Percentiles rank a stretch among this genome's conserved stretches.
Evolutionary conservation across 2,888 invertebrate genomes (phyloP).

Genomic region (Coelopa pilipes): DNA sequence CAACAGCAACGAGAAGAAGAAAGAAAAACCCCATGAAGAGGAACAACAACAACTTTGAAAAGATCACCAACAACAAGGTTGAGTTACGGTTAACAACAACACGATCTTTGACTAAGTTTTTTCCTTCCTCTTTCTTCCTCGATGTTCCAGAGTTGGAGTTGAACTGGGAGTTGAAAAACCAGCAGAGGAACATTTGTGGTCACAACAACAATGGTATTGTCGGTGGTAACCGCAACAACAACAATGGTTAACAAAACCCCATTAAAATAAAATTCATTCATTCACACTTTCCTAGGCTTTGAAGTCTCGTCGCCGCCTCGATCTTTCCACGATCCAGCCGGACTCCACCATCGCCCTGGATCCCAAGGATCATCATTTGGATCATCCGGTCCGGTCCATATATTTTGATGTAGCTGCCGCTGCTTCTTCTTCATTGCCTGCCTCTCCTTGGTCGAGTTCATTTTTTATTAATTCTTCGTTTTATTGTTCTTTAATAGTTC

Average conservation of each 20-base stretch:
- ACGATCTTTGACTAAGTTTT: slow-evolving; percentile 32
- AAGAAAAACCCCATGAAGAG: background rate
- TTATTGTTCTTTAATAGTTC: slow-evolving; percentile 39
- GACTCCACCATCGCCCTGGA: no score
- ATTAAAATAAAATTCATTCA: slow-evolving; percentile 37
- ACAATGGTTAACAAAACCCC: slow-evolving; percentile 11
- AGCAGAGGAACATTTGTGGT: background rate
- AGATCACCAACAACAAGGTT: background rate
- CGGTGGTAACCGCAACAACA: slow-evolving; percentile 11
- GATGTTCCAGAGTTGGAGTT: background rate
- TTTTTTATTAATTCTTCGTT: slow-evolving; percentile 25
- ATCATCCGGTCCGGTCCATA: no score
- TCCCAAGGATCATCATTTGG: no score
- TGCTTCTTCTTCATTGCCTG: no score
- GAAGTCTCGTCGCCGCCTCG: slow-evolving; percentile 23
- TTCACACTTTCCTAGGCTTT: slow-evolving; percentile 37
- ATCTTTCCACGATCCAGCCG: no score
- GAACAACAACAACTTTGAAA: background rate
- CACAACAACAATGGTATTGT: slow-evolving; percentile 20
- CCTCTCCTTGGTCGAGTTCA: background rate
- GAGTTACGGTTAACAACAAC: slow-evolving; percentile 32
- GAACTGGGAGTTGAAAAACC: background rate
- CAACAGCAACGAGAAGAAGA: background rate
- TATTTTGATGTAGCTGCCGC: no score
- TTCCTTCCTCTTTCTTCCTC: background rate